Conservation (phyloP, 2,888 invertebrate species). For the Galeopsomyia nigrocyanea region DNA sequence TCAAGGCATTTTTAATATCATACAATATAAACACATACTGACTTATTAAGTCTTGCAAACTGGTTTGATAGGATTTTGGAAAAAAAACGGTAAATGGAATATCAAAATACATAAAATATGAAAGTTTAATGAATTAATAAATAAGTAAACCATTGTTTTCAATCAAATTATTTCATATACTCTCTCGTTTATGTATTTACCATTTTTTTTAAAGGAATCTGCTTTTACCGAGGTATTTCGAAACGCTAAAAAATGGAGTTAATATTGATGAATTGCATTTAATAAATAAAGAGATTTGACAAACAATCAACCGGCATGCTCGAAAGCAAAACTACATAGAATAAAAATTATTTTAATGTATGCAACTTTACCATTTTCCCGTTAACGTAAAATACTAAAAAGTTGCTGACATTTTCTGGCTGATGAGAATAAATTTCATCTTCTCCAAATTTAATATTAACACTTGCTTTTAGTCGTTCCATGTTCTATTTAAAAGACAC, state of each 20-base stretch:
- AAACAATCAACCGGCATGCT: background rate
- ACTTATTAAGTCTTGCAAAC: too few relatives aligned
- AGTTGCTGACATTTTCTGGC: constrained; percentile 37
- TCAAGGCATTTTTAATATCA: too few relatives aligned
- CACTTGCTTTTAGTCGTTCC: constrained; percentile 11
- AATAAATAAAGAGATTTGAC: too few relatives aligned
- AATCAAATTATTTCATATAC: background rate
- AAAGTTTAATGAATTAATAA: too few relatives aligned
- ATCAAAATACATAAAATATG: too few relatives aligned
- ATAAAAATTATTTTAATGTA: background rate
- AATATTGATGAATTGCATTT: too few relatives aligned
- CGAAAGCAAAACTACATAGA: background rate
- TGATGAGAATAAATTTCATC: constrained; percentile 3
- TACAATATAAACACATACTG: too few relatives aligned
- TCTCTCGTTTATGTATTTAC: background rate
- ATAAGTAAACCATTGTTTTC: too few relatives aligned
- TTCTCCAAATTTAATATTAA: background rate
- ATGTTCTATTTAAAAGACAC: constrained; percentile 9
- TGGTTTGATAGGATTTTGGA: too few relatives aligned
- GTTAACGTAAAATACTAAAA: constrained; percentile 73
- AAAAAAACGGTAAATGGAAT: too few relatives aligned
- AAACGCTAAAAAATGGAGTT: too few relatives aligned
- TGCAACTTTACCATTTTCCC: constrained; percentile 71
- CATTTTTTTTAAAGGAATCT: background rate
- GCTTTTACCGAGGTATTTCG: too few relatives aligned